Base-by-base conservation (phyloP, 2,888 invertebrate genomes). In the Nemotelus pantherinus region DNA sequence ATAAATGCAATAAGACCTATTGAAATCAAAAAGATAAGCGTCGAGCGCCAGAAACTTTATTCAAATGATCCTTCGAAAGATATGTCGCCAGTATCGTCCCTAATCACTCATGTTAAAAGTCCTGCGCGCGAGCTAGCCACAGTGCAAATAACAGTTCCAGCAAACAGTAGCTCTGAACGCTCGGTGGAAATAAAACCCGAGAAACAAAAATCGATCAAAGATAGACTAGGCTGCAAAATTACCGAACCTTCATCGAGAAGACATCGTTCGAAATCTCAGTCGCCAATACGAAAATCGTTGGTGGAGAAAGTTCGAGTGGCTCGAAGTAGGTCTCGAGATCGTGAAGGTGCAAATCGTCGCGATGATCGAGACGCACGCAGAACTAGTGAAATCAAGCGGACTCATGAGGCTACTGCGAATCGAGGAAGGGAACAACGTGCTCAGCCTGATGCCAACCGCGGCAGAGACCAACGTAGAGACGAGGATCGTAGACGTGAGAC, bases 1-100 rank as follows among this genome's bases (percentile, higher is more conserved):
- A 93, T 94, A 63, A 94, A 93, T 83, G 94, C 95, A 0, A 91
- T 94, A 65, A 89, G 93, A 78, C 93, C 93, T 0, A 91, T 93
- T 74, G 94, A 94, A 88, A 92, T 92, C 71, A 93, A 93, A 83
- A 93, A 93, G 85, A 92, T 92, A 72, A 92, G 91, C 76, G 79
- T 79, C 25, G 93, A 93, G 81, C 89, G 92, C n/a, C 89, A 90
- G 10, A 92, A 93, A 84, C 84, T 92, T 47, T 92, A 93, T 83
- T 88, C 90, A 3, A 90, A 90, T 79, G 91, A 81, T 70, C 77
- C 76, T 25, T 9, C 53, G n/a, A 70, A 76, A 87, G 82, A 84
- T 58, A 80, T 80, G 25, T 82, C 82, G 39, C 82, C 82, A n/a
- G 81, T 72, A 6, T 4, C 55, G 2, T 55, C 55, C 41, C 45